Evolutionary conservation across 2,888 invertebrate species (phyloP).

Genomic region (Catocala sponsa): DNA sequence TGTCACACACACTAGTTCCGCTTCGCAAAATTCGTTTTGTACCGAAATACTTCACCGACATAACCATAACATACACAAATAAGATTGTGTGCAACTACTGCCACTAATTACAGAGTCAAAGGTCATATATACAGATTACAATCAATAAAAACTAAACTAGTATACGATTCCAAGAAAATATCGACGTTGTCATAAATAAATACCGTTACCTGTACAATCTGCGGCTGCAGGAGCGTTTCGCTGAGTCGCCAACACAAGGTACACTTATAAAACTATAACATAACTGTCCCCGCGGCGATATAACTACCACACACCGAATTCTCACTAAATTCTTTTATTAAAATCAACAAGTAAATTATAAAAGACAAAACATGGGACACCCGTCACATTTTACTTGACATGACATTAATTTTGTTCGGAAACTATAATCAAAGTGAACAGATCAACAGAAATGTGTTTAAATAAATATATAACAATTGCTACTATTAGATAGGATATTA

Average conservation of each 20-base stretch:
- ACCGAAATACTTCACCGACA: conserved; percentile 23
- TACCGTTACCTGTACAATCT: conserved; percentile 84
- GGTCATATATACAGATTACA: conserved; percentile 45
- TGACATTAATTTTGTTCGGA: conserved; percentile 54
- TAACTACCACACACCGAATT: conserved; percentile 66
- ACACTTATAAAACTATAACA: conserved; percentile 70
- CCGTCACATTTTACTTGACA: conserved; percentile 78
- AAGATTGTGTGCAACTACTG: conserved; percentile 31
- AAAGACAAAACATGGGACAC: conserved; percentile 77
- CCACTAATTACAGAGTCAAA: conserved; percentile 39
- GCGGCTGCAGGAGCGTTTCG: conserved; percentile 61
- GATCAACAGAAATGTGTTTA: too few relatives aligned
- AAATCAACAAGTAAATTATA: conserved; percentile 84
- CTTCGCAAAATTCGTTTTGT: conserved; percentile 32
- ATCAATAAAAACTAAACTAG: conserved; percentile 58
- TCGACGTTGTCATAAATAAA: conserved; percentile 84
- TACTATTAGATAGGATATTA: too few relatives aligned
- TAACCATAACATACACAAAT: conserved; percentile 31
- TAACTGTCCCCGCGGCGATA: conserved; percentile 60
- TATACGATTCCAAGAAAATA: conserved; percentile 58
- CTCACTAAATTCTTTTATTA: conserved; percentile 69
- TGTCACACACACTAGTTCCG: conserved; percentile 33
- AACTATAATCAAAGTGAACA: conserved; percentile 19
- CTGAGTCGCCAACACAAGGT: conserved; percentile 55
- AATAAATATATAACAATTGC: too few relatives aligned